A percentile compares a stretch with the other conserved stretches of the same genome.
Conservation (phyloP, 1,140 invertebrate species). For the Schmidtea mediterranea region DNA sequence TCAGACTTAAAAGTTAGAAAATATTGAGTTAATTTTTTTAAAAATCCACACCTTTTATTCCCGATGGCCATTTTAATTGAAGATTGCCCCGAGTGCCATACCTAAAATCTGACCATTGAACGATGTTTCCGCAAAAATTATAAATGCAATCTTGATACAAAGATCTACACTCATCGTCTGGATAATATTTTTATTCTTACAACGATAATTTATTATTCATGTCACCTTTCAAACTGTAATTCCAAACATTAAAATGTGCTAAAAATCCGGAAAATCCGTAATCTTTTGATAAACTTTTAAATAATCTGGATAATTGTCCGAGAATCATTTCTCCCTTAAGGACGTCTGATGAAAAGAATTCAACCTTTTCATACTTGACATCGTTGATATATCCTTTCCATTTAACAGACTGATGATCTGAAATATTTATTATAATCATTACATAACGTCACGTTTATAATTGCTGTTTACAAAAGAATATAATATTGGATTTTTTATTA, state of each 20-base stretch:
- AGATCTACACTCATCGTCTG: neutral
- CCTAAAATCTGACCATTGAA: slow-evolving; percentile 25
- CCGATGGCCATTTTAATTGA: slow-evolving; percentile 24
- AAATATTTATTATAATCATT: no score
- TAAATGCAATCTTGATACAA: slow-evolving; percentile 17
- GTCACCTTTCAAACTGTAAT: slow-evolving; percentile 11
- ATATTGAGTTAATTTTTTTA: no score
- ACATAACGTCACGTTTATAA: no score
- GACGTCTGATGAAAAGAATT: neutral
- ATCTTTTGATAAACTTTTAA: slow-evolving; percentile 1
- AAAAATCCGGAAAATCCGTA: slow-evolving; percentile 17
- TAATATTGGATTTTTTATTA: no score
- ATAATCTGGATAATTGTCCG: neutral
- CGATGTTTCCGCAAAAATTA: slow-evolving; percentile 23
- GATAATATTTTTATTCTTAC: neutral
- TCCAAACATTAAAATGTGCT: slow-evolving; percentile 24
- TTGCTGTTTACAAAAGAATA: no score
- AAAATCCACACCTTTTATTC: slow-evolving; percentile 11
- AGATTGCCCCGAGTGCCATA: slow-evolving; percentile 22
- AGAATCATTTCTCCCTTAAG: neutral
- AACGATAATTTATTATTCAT: slow-evolving; percentile 10
- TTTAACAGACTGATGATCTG: no score
- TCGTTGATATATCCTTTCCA: no score
- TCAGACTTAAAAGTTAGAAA: no score
- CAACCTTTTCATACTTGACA: neutral